These are phyloP conservation scores for Axis porcinus DNA, from an alignment of 2,113 vertebrate species.

Conservation along the genomic window DNA sequence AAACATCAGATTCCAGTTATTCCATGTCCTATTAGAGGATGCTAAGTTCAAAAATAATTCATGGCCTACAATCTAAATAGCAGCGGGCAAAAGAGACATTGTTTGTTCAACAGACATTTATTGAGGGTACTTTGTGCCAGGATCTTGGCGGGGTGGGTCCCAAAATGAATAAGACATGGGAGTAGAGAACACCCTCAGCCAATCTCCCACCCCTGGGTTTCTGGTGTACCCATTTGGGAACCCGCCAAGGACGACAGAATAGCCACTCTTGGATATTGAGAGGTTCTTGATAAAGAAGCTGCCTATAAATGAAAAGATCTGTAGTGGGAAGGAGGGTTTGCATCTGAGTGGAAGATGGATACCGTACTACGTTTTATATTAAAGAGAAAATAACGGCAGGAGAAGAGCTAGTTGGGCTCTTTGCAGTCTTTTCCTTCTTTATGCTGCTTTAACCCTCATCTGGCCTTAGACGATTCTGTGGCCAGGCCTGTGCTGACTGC, in stretches of 20 bases:
- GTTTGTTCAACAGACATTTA: not conserved
- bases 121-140: not conserved
- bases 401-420: not conserved
- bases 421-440: fast-evolving
- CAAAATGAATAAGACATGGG: not conserved
- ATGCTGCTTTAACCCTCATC: fast-evolving
- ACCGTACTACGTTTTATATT: not conserved
- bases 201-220: not conserved
- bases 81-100: not conserved
- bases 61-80: not conserved
- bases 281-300: not conserved
- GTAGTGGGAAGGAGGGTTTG: not conserved
- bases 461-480: not conserved
- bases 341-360: not conserved
- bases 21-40: not conserved
- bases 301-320: not conserved
- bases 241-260: not conserved
- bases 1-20: not conserved
- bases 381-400: not conserved
- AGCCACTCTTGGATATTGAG: not conserved
- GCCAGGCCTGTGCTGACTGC: not conserved
- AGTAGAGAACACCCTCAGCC: not conserved
- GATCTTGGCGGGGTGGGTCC: not conserved
- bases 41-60: not conserved
- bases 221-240: not conserved